These are phyloP conservation scores for Eolophus roseicapilla DNA, from an alignment of 2,113 vertebrate species.

Conservation along the genomic window DNA sequence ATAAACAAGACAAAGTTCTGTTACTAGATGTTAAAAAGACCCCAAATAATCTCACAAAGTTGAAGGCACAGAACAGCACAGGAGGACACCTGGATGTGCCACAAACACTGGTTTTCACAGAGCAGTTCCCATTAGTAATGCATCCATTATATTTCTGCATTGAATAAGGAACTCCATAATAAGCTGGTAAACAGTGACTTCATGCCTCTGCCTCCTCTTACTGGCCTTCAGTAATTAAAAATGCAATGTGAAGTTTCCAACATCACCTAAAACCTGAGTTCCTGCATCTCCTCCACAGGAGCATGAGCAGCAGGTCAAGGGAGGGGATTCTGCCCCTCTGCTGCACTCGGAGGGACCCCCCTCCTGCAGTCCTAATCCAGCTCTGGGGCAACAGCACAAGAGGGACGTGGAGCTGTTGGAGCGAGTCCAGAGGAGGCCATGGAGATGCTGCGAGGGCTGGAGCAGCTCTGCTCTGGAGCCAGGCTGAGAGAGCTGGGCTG, in stretches of 20 bases:
- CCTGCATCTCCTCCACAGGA: neutral
- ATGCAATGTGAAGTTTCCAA: neutral
- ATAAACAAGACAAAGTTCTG: neutral
- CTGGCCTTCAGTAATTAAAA: slow-evolving; percentile 9
- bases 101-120: neutral
- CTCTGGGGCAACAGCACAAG: neutral
- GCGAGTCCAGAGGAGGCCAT: rapidly evolving
- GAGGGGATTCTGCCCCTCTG: neutral
- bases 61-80: rapidly evolving
- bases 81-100: neutral
- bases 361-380: neutral
- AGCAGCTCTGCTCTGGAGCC: no score
- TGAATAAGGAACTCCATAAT: neutral
- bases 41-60: neutral
- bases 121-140: neutral
- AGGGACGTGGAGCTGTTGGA: neutral
- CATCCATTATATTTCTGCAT: neutral
- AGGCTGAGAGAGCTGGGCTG: no score
- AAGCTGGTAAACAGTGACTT: slow-evolving; percentile 47
- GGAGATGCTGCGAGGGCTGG: no score
- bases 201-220: neutral
- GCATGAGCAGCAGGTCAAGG: neutral
- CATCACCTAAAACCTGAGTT: neutral
- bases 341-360: neutral
- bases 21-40: neutral